Evolutionary conservation across 2,888 invertebrate genomes (phyloP).

Genomic region (Malthinus flaveolus): DNA sequence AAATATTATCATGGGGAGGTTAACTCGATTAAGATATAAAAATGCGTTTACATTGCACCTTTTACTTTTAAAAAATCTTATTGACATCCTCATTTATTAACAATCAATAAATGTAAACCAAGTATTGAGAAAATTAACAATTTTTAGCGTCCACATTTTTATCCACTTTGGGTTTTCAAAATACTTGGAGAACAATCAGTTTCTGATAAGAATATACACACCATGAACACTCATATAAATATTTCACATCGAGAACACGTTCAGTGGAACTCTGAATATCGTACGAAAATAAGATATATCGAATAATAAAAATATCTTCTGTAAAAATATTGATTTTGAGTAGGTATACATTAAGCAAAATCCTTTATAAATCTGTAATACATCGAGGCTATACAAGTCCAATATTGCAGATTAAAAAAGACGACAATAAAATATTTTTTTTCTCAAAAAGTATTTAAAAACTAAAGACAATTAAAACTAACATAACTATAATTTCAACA

Average conservation of each 20-base stretch:
- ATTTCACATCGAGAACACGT: constrained; percentile 57
- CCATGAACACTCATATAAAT: constrained; percentile 48
- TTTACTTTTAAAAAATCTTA: constrained; percentile 43
- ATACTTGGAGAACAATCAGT: constrained; percentile 19
- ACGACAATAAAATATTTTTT: constrained; percentile 21
- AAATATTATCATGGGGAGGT: constrained; percentile 52
- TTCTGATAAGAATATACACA: constrained; percentile 34
- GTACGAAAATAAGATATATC: constrained; percentile 43
- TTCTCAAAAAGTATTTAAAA: not conserved
- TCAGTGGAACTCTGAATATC: constrained; percentile 55
- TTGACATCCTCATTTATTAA: constrained; percentile 52
- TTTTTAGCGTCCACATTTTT: not conserved
- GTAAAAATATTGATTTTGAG: constrained; percentile 47
- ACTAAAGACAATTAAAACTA: constrained; percentile 2
- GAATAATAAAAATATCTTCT: constrained; percentile 46
- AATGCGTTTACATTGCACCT: constrained; percentile 45
- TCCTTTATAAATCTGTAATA: constrained; percentile 39
- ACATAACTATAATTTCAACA: constrained; percentile 44
- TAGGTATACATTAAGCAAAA: constrained; percentile 46
- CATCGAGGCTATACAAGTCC: constrained; percentile 45
- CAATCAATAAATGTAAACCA: constrained; percentile 47
- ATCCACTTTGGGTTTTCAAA: constrained; percentile 16
- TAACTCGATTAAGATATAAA: constrained; percentile 44
- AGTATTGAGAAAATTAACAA: constrained; percentile 36
- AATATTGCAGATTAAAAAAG: constrained; percentile 44